These are phyloP conservation scores for Bos indicus DNA, from an alignment of 2,113 vertebrate genomes.

Conservation along the genomic window DNA sequence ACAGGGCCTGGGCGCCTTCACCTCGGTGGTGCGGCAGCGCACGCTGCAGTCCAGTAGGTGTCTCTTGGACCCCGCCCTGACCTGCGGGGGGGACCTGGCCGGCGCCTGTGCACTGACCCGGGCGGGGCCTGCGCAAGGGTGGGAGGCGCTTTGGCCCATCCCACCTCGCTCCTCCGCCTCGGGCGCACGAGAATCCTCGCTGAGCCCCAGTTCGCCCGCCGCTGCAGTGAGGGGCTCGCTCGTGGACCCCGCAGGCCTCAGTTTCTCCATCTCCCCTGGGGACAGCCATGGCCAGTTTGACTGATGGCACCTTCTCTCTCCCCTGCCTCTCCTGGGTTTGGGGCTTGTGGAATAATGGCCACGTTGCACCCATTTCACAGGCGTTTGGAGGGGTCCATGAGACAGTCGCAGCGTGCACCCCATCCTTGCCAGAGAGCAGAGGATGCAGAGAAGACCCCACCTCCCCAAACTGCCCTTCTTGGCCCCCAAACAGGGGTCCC, in stretches of 20 bases:
- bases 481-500: background rate
- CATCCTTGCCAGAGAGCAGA: fast-evolving
- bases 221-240: background rate
- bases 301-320: background rate
- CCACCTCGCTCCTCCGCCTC: background rate
- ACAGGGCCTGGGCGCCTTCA: constrained; percentile 96
- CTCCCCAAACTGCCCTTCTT: background rate
- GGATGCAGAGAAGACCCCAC: background rate
- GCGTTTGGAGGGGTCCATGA: fast-evolving
- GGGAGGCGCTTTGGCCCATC: background rate
- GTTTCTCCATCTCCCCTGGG: background rate
- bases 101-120: background rate
- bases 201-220: background rate
- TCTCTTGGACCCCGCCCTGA: constrained; percentile 77
- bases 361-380: fast-evolving
- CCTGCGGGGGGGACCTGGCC: constrained; percentile 55
- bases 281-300: background rate
- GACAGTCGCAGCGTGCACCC: background rate
- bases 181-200: fast-evolving
- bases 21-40: constrained; percentile 92
- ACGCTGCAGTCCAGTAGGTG: constrained; percentile 99
- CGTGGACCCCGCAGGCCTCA: background rate
- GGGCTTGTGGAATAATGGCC: background rate
- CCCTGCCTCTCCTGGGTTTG: background rate
- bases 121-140: constrained; percentile 8